Percentiles rank a stretch among this genome's conserved stretches.
Conservation (phyloP, 2,888 invertebrate species). For the Synanthedon tipuliformis region DNA sequence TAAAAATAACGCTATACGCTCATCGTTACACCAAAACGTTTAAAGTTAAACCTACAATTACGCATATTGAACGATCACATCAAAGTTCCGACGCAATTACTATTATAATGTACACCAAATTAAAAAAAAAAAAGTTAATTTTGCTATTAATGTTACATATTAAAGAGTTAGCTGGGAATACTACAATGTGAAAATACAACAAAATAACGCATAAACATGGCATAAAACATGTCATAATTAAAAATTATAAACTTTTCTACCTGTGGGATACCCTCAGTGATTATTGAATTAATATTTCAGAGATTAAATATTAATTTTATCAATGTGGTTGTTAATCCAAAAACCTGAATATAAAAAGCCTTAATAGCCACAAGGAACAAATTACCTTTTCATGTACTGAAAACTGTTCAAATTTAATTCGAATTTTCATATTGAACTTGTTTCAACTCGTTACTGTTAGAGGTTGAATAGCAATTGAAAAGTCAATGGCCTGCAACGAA, state of each 20-base stretch:
- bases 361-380: too few relatives aligned
- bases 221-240: too few relatives aligned
- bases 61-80: constrained; percentile 62
- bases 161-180: background rate
- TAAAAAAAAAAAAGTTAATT: constrained; percentile 45
- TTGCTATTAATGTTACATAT: constrained; percentile 29
- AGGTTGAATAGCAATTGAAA: background rate
- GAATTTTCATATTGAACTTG: background rate
- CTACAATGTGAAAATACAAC: too few relatives aligned
- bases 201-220: too few relatives aligned
- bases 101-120: constrained; percentile 52
- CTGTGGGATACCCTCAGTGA: too few relatives aligned
- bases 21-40: constrained; percentile 27
- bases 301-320: too few relatives aligned
- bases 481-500: background rate
- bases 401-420: background rate
- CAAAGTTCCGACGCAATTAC: constrained; percentile 42
- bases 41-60: constrained; percentile 62
- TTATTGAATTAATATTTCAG: too few relatives aligned
- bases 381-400: background rate
- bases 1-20: constrained; percentile 3
- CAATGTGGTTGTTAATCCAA: too few relatives aligned
- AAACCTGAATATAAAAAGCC: too few relatives aligned
- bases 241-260: too few relatives aligned
- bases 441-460: background rate